phyloP scores from a whole-genome alignment of 2,797 vertebrate genomes.

The Eospalax fontanierii region DNA sequence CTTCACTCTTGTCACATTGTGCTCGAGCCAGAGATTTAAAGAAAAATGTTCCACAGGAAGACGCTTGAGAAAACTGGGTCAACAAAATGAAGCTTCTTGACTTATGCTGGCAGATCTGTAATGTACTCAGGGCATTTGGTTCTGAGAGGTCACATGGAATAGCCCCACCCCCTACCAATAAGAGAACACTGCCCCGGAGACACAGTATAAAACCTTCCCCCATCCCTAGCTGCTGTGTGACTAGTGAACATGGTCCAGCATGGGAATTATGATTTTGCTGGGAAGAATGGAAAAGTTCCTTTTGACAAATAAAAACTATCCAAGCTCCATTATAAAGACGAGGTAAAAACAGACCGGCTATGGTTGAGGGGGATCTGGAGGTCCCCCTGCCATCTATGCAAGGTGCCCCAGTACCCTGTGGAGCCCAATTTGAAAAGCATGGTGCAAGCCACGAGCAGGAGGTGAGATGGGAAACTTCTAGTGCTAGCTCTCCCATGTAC shows the following conservation, averaged over 20 bases:
- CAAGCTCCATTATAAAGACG: not conserved
- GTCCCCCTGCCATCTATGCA: not conserved
- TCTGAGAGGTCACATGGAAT: not conserved
- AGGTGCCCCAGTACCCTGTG: not conserved
- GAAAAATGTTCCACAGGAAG: not conserved
- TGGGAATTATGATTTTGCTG: not conserved
- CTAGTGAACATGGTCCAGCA: not conserved
- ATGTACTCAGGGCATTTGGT: not conserved
- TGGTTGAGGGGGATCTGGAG: not conserved
- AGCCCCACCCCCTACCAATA: not conserved
- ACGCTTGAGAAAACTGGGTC: not conserved
- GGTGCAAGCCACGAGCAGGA: not conserved
- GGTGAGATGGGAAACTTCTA: not conserved
- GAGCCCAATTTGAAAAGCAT: not conserved
- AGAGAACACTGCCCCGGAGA: not conserved
- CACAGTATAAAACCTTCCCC: not conserved
- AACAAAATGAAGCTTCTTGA: not conserved
- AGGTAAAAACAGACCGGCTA: conserved; percentile 6
- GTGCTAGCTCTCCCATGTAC: not conserved
- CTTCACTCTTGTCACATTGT: not conserved
- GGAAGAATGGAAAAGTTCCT: not conserved
- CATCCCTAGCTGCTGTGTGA: too few relatives aligned
- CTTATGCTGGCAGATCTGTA: not conserved
- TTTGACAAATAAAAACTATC: conserved; percentile 15
- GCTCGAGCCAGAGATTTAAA: not conserved